phyloP scores from a whole-genome alignment of 2,888 invertebrate species.

The Ramazzottius varieornatus region DNA sequence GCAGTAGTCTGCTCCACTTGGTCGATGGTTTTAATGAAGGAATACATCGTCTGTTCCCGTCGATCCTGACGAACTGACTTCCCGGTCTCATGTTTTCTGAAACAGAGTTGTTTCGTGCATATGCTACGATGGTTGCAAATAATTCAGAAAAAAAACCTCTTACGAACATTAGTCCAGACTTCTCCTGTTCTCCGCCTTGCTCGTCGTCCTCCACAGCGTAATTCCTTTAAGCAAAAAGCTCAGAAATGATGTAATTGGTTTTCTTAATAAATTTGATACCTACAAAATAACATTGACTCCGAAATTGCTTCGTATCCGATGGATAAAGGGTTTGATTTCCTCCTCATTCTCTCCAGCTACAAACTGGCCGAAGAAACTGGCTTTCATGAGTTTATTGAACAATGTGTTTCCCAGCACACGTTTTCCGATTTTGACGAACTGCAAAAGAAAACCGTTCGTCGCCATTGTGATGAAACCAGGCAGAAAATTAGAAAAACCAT shows the following conservation, averaged over 20 bases:
- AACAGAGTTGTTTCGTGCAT: too few relatives aligned
- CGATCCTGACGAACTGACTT: too few relatives aligned
- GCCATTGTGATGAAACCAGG: too few relatives aligned
- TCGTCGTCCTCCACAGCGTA: background rate
- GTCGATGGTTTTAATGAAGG: too few relatives aligned
- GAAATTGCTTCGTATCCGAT: background rate
- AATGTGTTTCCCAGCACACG: background rate
- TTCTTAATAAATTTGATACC: too few relatives aligned
- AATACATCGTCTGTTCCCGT: too few relatives aligned
- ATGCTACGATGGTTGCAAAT: too few relatives aligned
- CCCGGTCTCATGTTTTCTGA: too few relatives aligned
- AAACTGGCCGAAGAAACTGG: constrained; percentile 29
- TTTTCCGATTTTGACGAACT: background rate
- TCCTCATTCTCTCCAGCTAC: constrained; percentile 26
- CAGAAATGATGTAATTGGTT: too few relatives aligned
- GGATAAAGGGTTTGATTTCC: background rate
- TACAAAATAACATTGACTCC: background rate
- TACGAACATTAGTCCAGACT: background rate
- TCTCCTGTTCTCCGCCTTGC: background rate
- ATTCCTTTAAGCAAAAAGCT: too few relatives aligned
- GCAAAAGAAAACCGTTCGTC: background rate
- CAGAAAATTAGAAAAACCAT: background rate
- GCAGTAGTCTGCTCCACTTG: too few relatives aligned
- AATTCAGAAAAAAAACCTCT: too few relatives aligned
- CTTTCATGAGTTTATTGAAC: constrained; percentile 17